Base-by-base conservation (phyloP, 2,113 vertebrate genomes). In the Halcyon senegalensis region DNA sequence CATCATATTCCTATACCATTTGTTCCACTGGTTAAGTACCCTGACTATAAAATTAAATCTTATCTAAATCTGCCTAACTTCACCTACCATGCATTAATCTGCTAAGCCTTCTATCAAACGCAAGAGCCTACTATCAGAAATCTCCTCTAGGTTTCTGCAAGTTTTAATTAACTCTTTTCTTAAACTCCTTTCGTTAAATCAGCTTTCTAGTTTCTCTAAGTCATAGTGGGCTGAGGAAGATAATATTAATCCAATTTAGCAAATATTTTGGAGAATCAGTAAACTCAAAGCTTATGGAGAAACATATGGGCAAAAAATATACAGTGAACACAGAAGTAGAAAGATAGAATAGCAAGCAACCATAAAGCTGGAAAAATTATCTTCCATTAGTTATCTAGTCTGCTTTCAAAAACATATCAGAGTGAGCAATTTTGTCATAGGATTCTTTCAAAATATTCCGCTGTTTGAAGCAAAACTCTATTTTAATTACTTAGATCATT, bases 401-500 rank as follows among this genome's bases (percentile, higher is more conserved):
- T 73, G 83, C 68, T 83, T 70, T 62, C 68, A 28, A 50, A 30
- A 95, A 74, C 51, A 48, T 88, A 62, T 27, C 43, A 92, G 78
- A 75, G 13, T 31, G 28, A 66, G 56, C 37, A 80, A 94, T 31
- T 41, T 94, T 68, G 30, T 92, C 16, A 85, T 31, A 82, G 16
- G 66, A 63, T 85, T 97, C 56, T 89, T 89, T 96, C 90, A 92
- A 98, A 94, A 60, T 96, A 96, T 64, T 97, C 95, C 83, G 93
- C 73, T 39, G 81, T 96, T 94, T 96, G 88, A 94, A 97, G 68
- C 39, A 98, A 95, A 89, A 97, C 59, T 92, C 94, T 94, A 78
- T 97, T 98, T 95, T 97, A 94, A 70, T 98, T 92, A 89, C 88
- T 91, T 55, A 97, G 86, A 86, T 97, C 43, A 85, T 95, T 94